Conservation (phyloP, 2,797 vertebrate species). For the Microcaecilia unicolor region DNA sequence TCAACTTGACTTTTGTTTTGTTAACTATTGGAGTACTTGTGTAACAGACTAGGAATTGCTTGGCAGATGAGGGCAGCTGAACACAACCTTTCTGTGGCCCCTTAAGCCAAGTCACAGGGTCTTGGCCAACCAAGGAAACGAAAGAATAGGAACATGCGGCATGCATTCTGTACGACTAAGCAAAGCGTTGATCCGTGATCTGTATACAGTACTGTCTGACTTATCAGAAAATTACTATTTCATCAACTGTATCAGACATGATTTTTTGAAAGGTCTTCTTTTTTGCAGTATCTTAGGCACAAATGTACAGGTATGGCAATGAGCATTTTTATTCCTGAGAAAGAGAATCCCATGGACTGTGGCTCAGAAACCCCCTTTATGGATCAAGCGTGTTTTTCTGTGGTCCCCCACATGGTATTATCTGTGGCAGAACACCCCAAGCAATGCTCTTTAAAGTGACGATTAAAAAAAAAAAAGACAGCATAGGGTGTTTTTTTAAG, state of each 20-base stretch:
- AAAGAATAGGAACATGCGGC: not conserved
- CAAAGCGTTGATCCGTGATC: not conserved
- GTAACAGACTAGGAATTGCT: not conserved
- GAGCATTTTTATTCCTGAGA: conserved; percentile 31
- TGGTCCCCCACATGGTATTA: not conserved
- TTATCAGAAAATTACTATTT: conserved; percentile 5
- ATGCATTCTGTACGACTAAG: not conserved
- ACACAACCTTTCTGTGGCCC: not conserved
- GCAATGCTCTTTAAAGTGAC: conserved; percentile 1
- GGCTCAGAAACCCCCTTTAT: not conserved
- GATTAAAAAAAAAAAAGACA: conserved; percentile 6
- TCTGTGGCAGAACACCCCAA: not conserved
- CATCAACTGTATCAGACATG: not conserved
- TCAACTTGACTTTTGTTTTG: not conserved
- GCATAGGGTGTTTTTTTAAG: conserved; percentile 36
- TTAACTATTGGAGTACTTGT: not conserved
- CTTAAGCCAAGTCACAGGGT: not conserved
- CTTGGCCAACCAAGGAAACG: not conserved
- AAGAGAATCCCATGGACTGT: conserved; percentile 8
- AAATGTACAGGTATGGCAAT: not conserved
- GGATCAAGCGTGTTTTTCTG: not conserved
- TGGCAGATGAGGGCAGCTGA: conserved; percentile 7
- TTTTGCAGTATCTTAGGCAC: conserved; percentile 17
- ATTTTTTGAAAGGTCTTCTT: too few relatives aligned
- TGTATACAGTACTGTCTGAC: conserved; percentile 11